Evolutionary conservation across 2,113 vertebrate species (phyloP).

Genomic region (Aegotheles bennettii): DNA sequence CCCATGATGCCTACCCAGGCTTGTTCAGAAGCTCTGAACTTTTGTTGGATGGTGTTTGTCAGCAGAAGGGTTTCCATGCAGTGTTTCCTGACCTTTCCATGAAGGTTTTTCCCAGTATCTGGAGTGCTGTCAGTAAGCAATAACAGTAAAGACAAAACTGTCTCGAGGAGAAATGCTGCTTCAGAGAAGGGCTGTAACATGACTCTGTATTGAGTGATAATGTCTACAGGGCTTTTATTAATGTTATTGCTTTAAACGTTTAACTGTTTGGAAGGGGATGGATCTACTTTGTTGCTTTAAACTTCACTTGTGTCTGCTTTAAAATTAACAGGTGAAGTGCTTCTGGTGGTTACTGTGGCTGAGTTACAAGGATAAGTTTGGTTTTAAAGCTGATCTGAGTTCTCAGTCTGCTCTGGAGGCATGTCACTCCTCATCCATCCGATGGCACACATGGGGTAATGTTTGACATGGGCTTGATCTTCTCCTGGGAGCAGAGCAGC

Average conservation of each 20-base stretch:
- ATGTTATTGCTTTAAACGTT: rapidly evolving
- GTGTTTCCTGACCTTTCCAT: no score
- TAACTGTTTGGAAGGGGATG: not conserved
- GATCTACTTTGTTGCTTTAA: not conserved
- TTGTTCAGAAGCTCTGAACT: not conserved
- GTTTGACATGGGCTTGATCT: not conserved
- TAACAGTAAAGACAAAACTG: not conserved
- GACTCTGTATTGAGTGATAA: rapidly evolving
- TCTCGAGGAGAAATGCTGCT: not conserved
- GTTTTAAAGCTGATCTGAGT: not conserved
- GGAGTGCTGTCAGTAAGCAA: rapidly evolving
- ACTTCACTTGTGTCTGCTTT: rapidly evolving
- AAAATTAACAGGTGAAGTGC: not conserved
- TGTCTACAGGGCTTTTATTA: not conserved
- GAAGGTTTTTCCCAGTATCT: no score
- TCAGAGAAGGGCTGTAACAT: not conserved
- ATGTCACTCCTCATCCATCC: not conserved
- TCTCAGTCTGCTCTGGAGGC: not conserved
- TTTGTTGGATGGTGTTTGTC: rapidly evolving
- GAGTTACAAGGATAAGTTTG: not conserved
- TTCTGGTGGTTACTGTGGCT: not conserved
- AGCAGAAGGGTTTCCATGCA: not conserved
- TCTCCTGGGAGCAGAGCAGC: not conserved
- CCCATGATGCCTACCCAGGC: rapidly evolving
- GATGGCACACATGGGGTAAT: rapidly evolving